Percentiles rank a stretch among this genome's conserved stretches.
phyloP scores from a whole-genome alignment of 2,888 invertebrate genomes.

The Abrostola tripartita region DNA sequence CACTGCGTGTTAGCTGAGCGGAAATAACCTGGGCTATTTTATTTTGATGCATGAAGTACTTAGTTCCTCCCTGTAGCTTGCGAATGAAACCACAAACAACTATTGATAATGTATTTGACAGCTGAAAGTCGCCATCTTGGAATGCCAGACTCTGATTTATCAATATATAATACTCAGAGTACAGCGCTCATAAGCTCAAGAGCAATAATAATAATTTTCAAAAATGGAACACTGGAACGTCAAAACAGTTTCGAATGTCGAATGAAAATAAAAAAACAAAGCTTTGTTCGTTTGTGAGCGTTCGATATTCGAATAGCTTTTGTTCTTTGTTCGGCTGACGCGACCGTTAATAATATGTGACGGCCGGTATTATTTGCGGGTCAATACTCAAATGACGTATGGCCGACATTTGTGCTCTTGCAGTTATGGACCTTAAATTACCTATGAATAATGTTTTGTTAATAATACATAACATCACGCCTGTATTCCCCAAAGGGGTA shows the following conservation, averaged over 20 bases:
- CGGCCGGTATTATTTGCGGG: conserved; percentile 52
- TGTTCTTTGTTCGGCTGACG: conserved; percentile 76
- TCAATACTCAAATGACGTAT: conserved; percentile 33
- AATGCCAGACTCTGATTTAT: background rate
- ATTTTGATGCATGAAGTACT: no score
- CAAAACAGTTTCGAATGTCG: conserved; percentile 76
- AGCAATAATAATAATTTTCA: conserved; percentile 54
- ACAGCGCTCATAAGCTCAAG: conserved; percentile 26
- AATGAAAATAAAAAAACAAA: conserved; percentile 61
- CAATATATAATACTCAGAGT: background rate
- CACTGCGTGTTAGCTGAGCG: no score
- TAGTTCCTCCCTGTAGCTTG: no score
- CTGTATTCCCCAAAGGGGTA: no score
- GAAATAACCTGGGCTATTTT: no score
- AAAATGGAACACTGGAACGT: conserved; percentile 64
- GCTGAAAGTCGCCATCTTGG: background rate
- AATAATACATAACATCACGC: background rate
- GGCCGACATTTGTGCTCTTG: background rate
- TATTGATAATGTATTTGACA: background rate
- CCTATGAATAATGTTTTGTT: no score
- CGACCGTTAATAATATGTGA: conserved; percentile 67
- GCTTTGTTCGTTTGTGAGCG: conserved; percentile 70
- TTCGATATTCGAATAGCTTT: conserved; percentile 75
- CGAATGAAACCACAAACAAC: no score
- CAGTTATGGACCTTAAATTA: background rate